A percentile compares a stretch with the other conserved stretches of the same genome.
phyloP scores from a whole-genome alignment of 2,888 invertebrate species.

The Auanema sp. region DNA sequence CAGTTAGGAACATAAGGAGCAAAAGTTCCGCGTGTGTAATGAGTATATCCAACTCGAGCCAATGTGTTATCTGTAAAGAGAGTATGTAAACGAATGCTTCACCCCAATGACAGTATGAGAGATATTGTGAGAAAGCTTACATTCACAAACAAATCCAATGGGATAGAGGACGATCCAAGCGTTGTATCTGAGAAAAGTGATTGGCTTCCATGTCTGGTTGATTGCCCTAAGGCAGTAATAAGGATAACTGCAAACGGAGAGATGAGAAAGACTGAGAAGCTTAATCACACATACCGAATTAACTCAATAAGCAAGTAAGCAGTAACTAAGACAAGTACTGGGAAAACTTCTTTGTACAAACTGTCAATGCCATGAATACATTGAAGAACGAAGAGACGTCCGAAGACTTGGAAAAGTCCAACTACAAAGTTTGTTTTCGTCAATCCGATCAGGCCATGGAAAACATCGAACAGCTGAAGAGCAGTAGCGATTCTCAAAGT shows the following conservation, averaged over 20 bases:
- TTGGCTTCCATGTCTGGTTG: slow-evolving; percentile 67
- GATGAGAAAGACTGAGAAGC: not conserved
- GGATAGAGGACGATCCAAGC: slow-evolving; percentile 92
- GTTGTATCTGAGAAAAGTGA: slow-evolving; percentile 90
- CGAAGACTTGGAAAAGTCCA: slow-evolving; percentile 24
- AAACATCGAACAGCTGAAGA: slow-evolving; percentile 26
- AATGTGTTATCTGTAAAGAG: too few relatives aligned
- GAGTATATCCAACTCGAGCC: too few relatives aligned
- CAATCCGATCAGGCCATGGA: slow-evolving; percentile 18
- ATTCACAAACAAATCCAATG: slow-evolving; percentile 83
- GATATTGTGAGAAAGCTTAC: slow-evolving; percentile 63
- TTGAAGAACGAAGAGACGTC: slow-evolving; percentile 28
- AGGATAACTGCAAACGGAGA: slow-evolving; percentile 72
- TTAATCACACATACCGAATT: slow-evolving; percentile 20
- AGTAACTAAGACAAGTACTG: slow-evolving; percentile 16
- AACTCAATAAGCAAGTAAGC: slow-evolving; percentile 34
- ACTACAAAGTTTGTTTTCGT: slow-evolving; percentile 14
- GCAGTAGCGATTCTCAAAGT: slow-evolving; percentile 20
- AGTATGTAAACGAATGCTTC: too few relatives aligned
- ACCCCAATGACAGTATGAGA: too few relatives aligned
- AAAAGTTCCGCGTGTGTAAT: too few relatives aligned
- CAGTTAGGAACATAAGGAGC: too few relatives aligned
- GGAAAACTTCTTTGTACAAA: slow-evolving; percentile 1
- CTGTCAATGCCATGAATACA: slow-evolving; percentile 9
- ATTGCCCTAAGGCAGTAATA: slow-evolving; percentile 74